These are phyloP conservation scores for Sebastes minor DNA, from an alignment of 2,797 vertebrate species.

Conservation along the genomic window DNA sequence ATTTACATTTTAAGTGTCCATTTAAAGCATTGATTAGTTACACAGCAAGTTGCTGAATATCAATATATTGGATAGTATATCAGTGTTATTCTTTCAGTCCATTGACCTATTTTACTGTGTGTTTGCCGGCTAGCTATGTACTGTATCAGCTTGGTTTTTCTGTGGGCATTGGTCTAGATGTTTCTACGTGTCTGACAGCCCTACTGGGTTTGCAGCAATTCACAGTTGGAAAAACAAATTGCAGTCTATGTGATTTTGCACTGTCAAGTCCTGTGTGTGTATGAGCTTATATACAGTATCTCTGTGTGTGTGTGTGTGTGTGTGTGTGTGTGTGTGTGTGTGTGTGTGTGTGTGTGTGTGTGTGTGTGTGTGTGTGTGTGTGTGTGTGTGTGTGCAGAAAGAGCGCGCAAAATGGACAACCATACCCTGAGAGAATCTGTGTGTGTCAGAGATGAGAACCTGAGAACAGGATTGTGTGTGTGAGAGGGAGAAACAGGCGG, in stretches of 20 bases:
- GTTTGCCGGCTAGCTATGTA: not conserved
- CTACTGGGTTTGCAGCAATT: slow-evolving; percentile 1
- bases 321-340: no score
- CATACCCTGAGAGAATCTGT: slow-evolving; percentile 34
- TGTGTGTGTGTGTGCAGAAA: not conserved
- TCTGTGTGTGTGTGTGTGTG: no score
- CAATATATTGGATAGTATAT: not conserved
- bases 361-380: no score
- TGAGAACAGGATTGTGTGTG: slow-evolving; percentile 32
- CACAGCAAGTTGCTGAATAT: not conserved
- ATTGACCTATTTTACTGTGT: not conserved
- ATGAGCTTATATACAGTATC: not conserved
- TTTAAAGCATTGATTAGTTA: not conserved
- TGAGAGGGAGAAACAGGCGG: slow-evolving; percentile 42
- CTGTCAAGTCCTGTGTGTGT: slow-evolving; percentile 15
- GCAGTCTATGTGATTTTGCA: slow-evolving; percentile 36
- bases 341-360: no score
- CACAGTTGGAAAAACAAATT: slow-evolving; percentile 42
- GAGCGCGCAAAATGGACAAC: slow-evolving; percentile 41
- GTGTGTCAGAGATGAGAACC: slow-evolving; percentile 30
- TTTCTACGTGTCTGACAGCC: slow-evolving; percentile 7
- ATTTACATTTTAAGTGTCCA: not conserved
- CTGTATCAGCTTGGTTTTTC: not conserved
- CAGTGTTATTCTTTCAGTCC: not conserved
- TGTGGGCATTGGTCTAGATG: slow-evolving; percentile 15